phyloP scores from a whole-genome alignment of 2,797 vertebrate species.

The Macroramphosus scolopax region DNA sequence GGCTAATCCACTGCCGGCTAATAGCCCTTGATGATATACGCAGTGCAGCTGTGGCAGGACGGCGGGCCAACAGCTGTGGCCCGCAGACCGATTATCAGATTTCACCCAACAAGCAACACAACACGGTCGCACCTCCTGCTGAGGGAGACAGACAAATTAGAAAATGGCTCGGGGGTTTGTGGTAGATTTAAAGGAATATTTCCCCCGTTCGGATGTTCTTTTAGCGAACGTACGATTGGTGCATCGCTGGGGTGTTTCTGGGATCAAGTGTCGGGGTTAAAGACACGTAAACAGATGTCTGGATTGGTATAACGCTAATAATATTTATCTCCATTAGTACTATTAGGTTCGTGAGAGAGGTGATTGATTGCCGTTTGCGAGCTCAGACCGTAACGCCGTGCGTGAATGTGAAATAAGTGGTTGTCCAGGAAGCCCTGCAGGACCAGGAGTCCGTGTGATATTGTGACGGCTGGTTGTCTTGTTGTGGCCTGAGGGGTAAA shows the following conservation, averaged over 20 bases:
- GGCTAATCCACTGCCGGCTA: slow-evolving; percentile 70
- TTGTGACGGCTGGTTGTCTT: slow-evolving; percentile 46
- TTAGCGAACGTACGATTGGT: slow-evolving; percentile 5
- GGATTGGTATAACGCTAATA: no score
- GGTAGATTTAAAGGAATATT: slow-evolving; percentile 18
- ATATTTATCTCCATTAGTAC: no score
- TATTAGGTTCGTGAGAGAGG: no score
- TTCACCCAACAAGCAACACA: slow-evolving; percentile 64
- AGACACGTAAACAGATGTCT: no score
- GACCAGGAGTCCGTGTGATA: slow-evolving; percentile 39
- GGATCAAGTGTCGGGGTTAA: background rate
- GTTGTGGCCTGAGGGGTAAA: slow-evolving; percentile 49
- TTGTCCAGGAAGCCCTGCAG: slow-evolving; percentile 33
- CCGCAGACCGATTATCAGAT: slow-evolving; percentile 67
- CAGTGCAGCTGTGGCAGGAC: slow-evolving; percentile 72
- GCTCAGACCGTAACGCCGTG: no score
- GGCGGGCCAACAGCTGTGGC: slow-evolving; percentile 75
- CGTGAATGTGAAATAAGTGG: no score
- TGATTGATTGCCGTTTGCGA: no score
- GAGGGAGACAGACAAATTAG: slow-evolving; percentile 40
- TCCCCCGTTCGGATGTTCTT: slow-evolving; percentile 24
- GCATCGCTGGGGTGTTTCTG: background rate
- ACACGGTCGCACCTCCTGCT: slow-evolving; percentile 50
- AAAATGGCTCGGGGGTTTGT: slow-evolving; percentile 39
- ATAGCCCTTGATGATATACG: slow-evolving; percentile 74